These are phyloP conservation scores for Alethe diademata DNA, from an alignment of 2,113 vertebrate genomes.

Conservation along the genomic window DNA sequence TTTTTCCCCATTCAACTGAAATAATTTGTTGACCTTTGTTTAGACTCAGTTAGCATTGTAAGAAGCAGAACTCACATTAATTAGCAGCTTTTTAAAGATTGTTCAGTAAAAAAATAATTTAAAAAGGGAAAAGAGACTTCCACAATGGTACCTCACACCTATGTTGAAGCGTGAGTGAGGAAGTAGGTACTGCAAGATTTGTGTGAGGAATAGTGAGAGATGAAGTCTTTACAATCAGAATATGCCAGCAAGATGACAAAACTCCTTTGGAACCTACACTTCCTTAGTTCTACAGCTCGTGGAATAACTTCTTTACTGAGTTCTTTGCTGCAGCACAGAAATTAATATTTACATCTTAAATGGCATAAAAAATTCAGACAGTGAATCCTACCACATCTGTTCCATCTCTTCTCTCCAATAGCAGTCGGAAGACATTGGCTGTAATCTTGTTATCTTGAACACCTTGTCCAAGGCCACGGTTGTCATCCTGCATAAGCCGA, in stretches of 20 bases:
- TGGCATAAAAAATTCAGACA: neutral
- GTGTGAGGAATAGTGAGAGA: neutral
- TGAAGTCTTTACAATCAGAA: neutral
- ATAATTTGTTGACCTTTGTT: neutral
- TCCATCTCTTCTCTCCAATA: constrained; percentile 80
- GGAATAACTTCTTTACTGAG: neutral
- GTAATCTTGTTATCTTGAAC: constrained; percentile 94
- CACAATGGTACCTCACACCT: neutral
- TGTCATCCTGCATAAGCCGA: constrained; percentile 92
- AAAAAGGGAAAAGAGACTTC: neutral
- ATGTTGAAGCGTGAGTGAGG: neutral
- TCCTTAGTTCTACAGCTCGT: neutral
- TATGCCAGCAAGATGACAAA: neutral
- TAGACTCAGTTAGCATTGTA: neutral
- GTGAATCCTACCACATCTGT: constrained; percentile 71
- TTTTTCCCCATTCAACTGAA: neutral
- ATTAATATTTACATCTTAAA: neutral
- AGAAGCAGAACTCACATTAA: neutral
- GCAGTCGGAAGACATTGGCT: constrained; percentile 82
- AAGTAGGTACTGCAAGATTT: neutral
- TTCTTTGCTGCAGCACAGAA: neutral
- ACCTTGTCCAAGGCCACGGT: constrained; percentile 92
- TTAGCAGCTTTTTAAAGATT: neutral
- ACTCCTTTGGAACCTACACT: neutral
- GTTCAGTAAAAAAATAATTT: neutral